Evolutionary conservation across 1,140 invertebrate species (phyloP), one percentile per base, ranked within the genome.

Genomic region (Leptinotarsa undecemlineata): DNA sequence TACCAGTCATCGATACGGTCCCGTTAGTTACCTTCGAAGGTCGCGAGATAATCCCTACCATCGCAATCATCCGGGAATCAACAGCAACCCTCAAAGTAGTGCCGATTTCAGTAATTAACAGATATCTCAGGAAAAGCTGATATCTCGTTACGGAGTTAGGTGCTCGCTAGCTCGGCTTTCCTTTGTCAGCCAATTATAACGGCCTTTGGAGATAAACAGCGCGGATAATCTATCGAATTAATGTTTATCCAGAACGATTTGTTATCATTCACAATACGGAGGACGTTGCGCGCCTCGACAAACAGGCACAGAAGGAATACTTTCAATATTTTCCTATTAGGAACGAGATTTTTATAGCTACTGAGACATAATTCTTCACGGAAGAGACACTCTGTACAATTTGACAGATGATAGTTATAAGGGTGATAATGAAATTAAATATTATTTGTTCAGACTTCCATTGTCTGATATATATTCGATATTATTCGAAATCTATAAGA

Each of bases 161-260:
- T 63, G 66, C 68, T 48, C 67, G 51, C 15, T 1, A 57, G 67
- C 62, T 71, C 72, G 72, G 69, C 76, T 51, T 69, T 72, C 76
- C 77, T 80, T 80, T 80, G 79, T 78, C 73, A 78, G 80, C 78
- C 79, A 80, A 80, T 81, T 80, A 81, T 74, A 74, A 72, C 73
- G 78, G 75, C 81, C 78, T 82, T 82, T 81, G 73, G 79, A 80
- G 81, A 82, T 82, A 82, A 82, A 82, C 82, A 82, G 82, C 75
- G 81, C 78, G 82, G 81, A 82, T 82, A 82, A 82, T 82, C 82
- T 82, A 82, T 82, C 81, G 81, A 81, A 82, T 82, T 82, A 82
- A 77, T 81, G 78, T 81, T 81, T 79, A 78, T 81, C 76, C 79
- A 67, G 79, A 77, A 76, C 86, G 85, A 71, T 79, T 79, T 79